Evolutionary conservation across 53 echinoderm and acorn worm genomes (phyloP).

Genomic region (Temnopleurus reevesii): DNA sequence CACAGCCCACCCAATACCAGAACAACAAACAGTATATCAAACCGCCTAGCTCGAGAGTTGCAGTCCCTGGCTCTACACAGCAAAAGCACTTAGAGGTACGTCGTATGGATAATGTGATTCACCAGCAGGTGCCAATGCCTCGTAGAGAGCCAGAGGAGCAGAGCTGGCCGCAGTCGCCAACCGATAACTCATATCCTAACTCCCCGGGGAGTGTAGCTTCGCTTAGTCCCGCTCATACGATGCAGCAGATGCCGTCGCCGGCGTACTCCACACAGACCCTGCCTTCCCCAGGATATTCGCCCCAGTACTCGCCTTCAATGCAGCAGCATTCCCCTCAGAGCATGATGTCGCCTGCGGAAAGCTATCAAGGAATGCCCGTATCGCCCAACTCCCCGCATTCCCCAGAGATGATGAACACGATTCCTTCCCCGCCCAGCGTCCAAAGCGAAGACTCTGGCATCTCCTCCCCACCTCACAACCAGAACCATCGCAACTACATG

Average conservation of each 20-base stretch:
- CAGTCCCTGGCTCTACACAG: slow-evolving; percentile 1
- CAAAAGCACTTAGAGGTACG: neutral
- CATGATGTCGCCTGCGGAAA: slow-evolving; percentile 6
- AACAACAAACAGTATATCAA: neutral
- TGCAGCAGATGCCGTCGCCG: slow-evolving; percentile 29
- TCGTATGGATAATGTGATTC: neutral
- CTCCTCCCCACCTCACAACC: slow-evolving; percentile 7
- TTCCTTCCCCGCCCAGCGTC: slow-evolving; percentile 47
- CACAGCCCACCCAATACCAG: neutral
- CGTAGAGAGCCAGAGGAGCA: slow-evolving; percentile 4
- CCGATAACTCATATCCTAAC: neutral
- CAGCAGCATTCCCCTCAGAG: slow-evolving; percentile 32
- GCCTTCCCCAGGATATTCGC: neutral
- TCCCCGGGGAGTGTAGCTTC: neutral
- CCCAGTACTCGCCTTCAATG: neutral
- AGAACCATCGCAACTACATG: neutral
- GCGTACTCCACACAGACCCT: slow-evolving; percentile 13
- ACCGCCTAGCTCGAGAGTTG: neutral
- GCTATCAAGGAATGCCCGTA: slow-evolving; percentile 34
- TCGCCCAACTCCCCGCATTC: slow-evolving; percentile 37
- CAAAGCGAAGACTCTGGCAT: slow-evolving; percentile 37
- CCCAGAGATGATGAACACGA: neutral
- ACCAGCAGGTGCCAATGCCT: neutral
- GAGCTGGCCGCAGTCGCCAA: slow-evolving; percentile 35
- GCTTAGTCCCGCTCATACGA: slow-evolving; percentile 38